These are phyloP conservation scores for Pagetopsis macropterus DNA, from an alignment of 2,797 vertebrate species.

Conservation along the genomic window DNA sequence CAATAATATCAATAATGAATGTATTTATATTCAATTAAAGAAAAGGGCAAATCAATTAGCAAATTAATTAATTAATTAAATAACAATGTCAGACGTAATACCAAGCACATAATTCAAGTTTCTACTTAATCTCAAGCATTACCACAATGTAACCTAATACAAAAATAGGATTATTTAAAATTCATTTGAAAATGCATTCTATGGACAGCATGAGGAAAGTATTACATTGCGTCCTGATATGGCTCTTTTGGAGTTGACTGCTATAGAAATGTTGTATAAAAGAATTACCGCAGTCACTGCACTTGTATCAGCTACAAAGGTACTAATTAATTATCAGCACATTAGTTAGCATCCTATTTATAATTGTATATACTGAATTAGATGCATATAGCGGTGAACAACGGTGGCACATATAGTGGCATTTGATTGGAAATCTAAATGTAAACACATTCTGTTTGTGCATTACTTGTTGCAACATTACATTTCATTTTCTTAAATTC, in stretches of 20 bases:
- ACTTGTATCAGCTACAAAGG: neutral
- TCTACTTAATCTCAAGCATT: neutral
- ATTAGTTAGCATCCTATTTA: neutral
- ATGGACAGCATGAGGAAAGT: neutral
- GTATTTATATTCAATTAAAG: neutral
- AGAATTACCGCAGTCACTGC: neutral
- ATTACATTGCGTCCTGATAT: neutral
- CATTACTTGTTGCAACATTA: neutral
- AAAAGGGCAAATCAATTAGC: neutral
- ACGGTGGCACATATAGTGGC: no score
- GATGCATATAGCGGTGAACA: neutral
- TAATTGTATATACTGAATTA: neutral
- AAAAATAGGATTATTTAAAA: neutral
- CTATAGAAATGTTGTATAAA: neutral
- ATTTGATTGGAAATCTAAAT: no score
- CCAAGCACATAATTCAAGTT: neutral
- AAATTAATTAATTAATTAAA: neutral
- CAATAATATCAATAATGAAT: neutral
- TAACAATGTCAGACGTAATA: neutral
- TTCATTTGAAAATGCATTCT: neutral
- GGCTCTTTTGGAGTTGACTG: neutral
- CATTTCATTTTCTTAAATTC: neutral
- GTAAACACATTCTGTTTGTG: neutral
- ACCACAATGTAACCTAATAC: neutral
- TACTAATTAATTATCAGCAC: neutral